Percentiles rank a stretch among this genome's conserved stretches.
phyloP scores from a whole-genome alignment of 2,888 invertebrate species.

The Patella caerulea region DNA sequence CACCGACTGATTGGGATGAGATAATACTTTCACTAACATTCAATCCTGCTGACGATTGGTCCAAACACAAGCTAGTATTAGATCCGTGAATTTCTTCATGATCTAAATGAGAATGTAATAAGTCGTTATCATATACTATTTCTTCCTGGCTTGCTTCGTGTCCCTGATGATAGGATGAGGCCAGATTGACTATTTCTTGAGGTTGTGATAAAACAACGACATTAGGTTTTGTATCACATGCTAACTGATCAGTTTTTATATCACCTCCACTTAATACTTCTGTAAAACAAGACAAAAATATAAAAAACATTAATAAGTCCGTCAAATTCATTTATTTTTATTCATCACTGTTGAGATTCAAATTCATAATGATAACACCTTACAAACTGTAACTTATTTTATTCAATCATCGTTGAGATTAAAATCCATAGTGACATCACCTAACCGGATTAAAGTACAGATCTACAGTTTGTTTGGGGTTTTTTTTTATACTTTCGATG shows the following conservation, averaged over 20 bases:
- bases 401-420: no score
- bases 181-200: conserved; percentile 42
- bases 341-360: no score
- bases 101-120: conserved; percentile 35
- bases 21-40: conserved; percentile 28
- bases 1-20: conserved; percentile 6
- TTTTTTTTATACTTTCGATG: no score
- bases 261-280: conserved; percentile 18
- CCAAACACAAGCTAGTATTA: conserved; percentile 23
- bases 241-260: conserved; percentile 13
- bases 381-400: no score
- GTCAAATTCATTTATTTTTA: no score
- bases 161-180: conserved; percentile 31
- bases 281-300: conserved; percentile 2
- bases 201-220: conserved; percentile 54
- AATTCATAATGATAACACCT: no score
- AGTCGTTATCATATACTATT: conserved; percentile 33
- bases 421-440: no score
- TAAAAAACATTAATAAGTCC: neutral
- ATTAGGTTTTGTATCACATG: conserved; percentile 27
- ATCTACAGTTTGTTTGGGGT: no score
- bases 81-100: conserved; percentile 40
- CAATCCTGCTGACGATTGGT: conserved; percentile 15
- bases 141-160: conserved; percentile 25
- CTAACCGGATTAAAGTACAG: no score